Evolutionary conservation across 1,140 invertebrate genomes (phyloP), one percentile per base, ranked within the genome.

Genomic region (Macrocentrus cingulum): DNA sequence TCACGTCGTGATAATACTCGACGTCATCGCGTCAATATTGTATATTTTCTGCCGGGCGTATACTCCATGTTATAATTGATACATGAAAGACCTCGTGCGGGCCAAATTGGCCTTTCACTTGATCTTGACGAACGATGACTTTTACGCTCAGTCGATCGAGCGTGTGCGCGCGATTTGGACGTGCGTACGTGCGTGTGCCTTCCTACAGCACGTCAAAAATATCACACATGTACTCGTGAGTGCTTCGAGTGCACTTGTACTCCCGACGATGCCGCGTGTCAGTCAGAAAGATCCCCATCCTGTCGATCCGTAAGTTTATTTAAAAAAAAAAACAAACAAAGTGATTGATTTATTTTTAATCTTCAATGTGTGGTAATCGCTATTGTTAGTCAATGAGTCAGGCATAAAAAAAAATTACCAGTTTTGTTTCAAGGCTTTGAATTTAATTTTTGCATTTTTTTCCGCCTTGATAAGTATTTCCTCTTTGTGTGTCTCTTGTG

Each of bases 31-130:
- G n/a, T 7, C 13, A 34, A 6, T 4, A 7, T 42, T 29, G 2
- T 41, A 6, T 8, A 11, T 46, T 23, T 46, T 49, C 29, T 23
- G 15, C 34, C 11, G 13, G 45, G 37, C 3, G 37, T 7, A 5
- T 18, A 42, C 2, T 29, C 4, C 25, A 9, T 29, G 29, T 11
- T 34, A 34, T 45, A 20, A 45, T 19, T 20, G 39, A 7, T n/a
- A 42, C n/a, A 20, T 23, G 45, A n/a, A 39, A 55, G 37, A 29
- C 62, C 48, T 59, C 63, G 20, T 25, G 7, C 56, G 25, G 3
- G 22, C 42, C 34, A 42, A 60, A 52, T 46, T 56, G 39, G 50
- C 55, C 51, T 67, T 66, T 66, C 39, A 62, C 56, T 67, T 59
- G 60, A 64, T 64, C 59, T 64, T 58, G 59, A 53, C 59, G 54